These are phyloP conservation scores for Rhegmatorhina hoffmannsi DNA, from an alignment of 2,113 vertebrate species.

Conservation along the genomic window DNA sequence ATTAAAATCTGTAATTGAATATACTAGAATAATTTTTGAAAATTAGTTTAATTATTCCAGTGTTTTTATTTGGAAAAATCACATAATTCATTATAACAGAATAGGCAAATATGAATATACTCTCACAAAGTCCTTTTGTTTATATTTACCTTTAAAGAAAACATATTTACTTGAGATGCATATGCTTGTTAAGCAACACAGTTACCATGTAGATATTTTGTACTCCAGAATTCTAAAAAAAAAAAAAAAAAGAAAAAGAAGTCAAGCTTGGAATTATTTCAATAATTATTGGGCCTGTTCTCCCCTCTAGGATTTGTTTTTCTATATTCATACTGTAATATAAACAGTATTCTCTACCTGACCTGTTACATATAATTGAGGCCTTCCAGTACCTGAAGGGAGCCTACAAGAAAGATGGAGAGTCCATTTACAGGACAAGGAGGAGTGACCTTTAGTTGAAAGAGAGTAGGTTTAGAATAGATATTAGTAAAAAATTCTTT, in stretches of 20 bases:
- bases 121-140: constrained; percentile 19
- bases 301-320: background rate
- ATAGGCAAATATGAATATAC: constrained; percentile 44
- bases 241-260: background rate
- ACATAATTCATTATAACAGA: constrained; percentile 69
- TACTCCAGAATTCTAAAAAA: background rate
- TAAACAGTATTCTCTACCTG: background rate
- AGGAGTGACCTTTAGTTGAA: background rate
- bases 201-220: background rate
- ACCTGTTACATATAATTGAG: background rate
- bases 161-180: background rate
- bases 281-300: background rate
- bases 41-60: constrained; percentile 78
- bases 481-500: background rate
- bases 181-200: background rate
- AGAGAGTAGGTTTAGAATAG: background rate
- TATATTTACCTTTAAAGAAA: background rate
- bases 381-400: background rate
- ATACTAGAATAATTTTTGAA: constrained; percentile 78
- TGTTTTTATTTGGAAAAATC: constrained; percentile 74
- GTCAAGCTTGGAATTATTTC: background rate
- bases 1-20: constrained; percentile 83
- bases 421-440: no score
- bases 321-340: background rate
- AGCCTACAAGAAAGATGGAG: background rate